Base-by-base conservation (phyloP, 2,113 vertebrate species). In the Malurus elegans region DNA sequence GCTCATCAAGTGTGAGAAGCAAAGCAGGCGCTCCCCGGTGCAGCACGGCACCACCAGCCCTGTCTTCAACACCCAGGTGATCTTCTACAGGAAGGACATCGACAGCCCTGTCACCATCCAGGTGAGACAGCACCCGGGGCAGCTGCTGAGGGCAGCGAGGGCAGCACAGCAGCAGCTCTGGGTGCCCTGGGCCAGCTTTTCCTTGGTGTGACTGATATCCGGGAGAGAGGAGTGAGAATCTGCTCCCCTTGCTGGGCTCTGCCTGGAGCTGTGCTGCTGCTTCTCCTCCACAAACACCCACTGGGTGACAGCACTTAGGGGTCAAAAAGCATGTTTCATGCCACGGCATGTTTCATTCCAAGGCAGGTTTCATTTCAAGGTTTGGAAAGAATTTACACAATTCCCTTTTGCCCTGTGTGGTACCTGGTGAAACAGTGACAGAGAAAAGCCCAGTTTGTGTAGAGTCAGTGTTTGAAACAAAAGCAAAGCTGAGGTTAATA, bases 81-180 rank as follows among this genome's bases (percentile, higher is more conserved):
- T 99, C 95, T 99, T 99, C 98, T 99, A 99, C 96, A 98, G 98
- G 92, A 99, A 97, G 92, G 99, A 98, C 40, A 96, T 94, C 4
- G 92, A 97, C 62, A 98, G 98, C 44, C 99, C 99, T 48, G 85
- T 99, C 91, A 98, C 97, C 51, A 90, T 99, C 73, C 98, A 99
- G 99, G 99, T 99, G 96, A 98, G 94, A 86, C 19, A 62, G 16
- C n/a, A 5, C 1, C 0, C n/a, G 23, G 58, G 9, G n/a, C 16
- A 47, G 79, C 81, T 76, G 73, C 75, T 36, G 10, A 28, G 40
- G 62, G 51, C 50, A 20, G 31, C 29, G 2, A 14, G 42, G 36
- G 56, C 48, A 48, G n/a, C 45, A 56, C 73, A 36, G 25, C 71
- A 58, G 58, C 50, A 40, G 6, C 64, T 4, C 54, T 36, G 93